Conservation (phyloP, 1,140 invertebrate species). For the Telenomus remus region DNA sequence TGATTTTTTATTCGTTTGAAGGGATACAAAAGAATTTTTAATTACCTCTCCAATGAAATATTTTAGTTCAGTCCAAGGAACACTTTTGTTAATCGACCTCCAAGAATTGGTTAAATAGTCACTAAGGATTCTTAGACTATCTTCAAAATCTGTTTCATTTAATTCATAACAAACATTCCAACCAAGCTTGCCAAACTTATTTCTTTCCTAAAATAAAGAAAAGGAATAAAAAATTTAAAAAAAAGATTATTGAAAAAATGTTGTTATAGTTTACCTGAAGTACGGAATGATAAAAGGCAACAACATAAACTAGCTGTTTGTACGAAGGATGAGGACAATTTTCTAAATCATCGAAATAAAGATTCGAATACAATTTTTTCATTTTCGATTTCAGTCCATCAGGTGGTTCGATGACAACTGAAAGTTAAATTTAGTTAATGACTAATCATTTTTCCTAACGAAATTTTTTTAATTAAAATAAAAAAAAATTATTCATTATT, state of each 20-base stretch:
- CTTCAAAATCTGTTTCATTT: slow-evolving; percentile 92
- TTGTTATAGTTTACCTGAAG: slow-evolving; percentile 83
- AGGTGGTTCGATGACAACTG: slow-evolving; percentile 91
- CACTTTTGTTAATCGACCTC: slow-evolving; percentile 76
- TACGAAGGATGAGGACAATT: slow-evolving; percentile 84
- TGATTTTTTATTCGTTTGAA: background rate
- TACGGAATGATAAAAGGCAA: slow-evolving; percentile 93
- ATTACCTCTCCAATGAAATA: slow-evolving; percentile 92
- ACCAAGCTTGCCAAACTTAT: slow-evolving; percentile 93
- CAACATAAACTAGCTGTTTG: slow-evolving; percentile 86
- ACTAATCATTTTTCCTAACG: too few species aligned
- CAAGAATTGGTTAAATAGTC: slow-evolving; percentile 86
- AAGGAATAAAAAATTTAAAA: slow-evolving; percentile 1
- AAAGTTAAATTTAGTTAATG: slow-evolving; percentile 6
- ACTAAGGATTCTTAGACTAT: slow-evolving; percentile 87
- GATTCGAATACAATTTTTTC: slow-evolving; percentile 91
- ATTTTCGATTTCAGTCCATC: slow-evolving; percentile 92
- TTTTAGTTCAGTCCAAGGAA: slow-evolving; percentile 92
- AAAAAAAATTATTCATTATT: too few species aligned
- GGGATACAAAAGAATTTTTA: too few species aligned
- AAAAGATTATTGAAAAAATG: background rate
- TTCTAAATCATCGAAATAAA: slow-evolving; percentile 82
- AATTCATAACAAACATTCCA: slow-evolving; percentile 96
- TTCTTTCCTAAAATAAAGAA: slow-evolving; percentile 80
- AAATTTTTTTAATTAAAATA: too few species aligned